Evolutionary conservation across 2,888 invertebrate genomes (phyloP), one percentile per base, ranked within the genome.

Genomic region (Synergus itoensis): DNA sequence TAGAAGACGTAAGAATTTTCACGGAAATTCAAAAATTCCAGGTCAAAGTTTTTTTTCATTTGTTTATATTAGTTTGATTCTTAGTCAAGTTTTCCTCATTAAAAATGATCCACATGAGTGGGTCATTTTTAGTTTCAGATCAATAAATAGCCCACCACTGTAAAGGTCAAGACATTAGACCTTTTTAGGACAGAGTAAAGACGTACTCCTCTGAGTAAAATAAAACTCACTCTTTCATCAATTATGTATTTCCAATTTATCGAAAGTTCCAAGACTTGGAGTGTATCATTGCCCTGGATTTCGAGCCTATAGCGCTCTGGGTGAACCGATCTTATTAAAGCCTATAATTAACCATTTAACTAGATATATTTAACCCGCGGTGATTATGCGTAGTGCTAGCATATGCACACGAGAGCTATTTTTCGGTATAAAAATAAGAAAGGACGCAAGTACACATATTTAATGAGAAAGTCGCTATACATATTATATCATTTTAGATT

Each of bases 321-420:
- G 82, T 81, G 87, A 89, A 87, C 86, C 85, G 85, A 89, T 88
- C 89, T 89, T 87, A 89, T 88, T 88, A 90, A 88, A 87, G 78
- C 84, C 85, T 89, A 90, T 89, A 90, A 90, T 90, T 90, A 90
- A 88, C 85, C 87, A 84, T 87, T 90, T 90, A 90, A 90, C 89
- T 86, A 89, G 90, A 88, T 90, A 90, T 89, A 90, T 90, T 90
- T 89, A 89, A 89, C 88, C 86, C 86, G 78, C 48, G 41, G 41
- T 53, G 64, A 53, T 80, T 43, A 65, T 18, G 65, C 18, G 43
- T 41, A 65, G 43, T 65, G 41, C 65, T 41, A 65, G 41, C 18
- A 41, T 43, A 41, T 43, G 43, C 65, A 65, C 18, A 41, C n/a
- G 43, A 63, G 16, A 63, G 4, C 36, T 4, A 8, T 41, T 16